phyloP scores from a whole-genome alignment of 1,140 invertebrate genomes.

The Saccostrea glomerata region DNA sequence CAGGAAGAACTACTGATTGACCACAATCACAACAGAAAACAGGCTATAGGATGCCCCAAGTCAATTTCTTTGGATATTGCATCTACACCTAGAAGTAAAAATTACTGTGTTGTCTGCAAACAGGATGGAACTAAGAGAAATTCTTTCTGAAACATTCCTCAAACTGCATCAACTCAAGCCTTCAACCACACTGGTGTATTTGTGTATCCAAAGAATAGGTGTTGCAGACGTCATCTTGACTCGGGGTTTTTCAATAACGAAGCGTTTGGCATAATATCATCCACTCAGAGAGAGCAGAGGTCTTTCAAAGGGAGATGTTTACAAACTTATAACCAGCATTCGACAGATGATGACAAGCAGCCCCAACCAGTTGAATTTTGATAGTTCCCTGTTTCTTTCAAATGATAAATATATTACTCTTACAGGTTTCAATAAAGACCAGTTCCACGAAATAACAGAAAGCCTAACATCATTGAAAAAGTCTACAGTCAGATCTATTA shows the following conservation, averaged over 20 bases:
- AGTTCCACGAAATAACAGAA: neutral
- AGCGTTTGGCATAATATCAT: neutral
- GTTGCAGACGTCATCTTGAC: neutral
- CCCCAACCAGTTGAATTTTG: slow-evolving; percentile 20
- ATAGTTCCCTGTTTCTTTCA: neutral
- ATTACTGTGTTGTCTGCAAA: neutral
- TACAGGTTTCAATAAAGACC: neutral
- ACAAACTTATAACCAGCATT: neutral
- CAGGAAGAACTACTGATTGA: neutral
- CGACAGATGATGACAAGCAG: neutral
- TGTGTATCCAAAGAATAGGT: neutral
- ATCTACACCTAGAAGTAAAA: neutral
- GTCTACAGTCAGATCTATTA: neutral
- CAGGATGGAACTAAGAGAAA: neutral
- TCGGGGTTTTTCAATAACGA: neutral
- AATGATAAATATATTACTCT: slow-evolving; percentile 24
- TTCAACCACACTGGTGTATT: neutral
- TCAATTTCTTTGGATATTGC: neutral
- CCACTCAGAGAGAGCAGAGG: neutral
- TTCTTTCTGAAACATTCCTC: neutral
- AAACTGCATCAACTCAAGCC: neutral
- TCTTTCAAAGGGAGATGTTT: neutral
- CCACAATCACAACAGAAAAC: neutral
- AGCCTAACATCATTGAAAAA: neutral
- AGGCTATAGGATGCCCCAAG: neutral